Base-by-base conservation (phyloP, 2,113 vertebrate genomes). In the Halichoeres trimaculatus region DNA sequence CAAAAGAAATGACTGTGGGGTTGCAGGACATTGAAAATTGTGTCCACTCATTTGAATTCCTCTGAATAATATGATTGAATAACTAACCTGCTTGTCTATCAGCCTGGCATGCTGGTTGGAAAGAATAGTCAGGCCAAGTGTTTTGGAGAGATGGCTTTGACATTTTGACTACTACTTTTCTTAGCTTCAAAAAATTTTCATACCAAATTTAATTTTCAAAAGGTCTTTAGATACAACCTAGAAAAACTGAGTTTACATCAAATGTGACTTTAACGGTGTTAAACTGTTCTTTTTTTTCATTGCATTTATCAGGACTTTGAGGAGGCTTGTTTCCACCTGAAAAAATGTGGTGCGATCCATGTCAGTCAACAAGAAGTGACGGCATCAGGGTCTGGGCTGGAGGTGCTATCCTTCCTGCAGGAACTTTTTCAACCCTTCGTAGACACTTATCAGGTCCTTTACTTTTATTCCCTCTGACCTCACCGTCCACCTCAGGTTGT, bases 301-400 rank as follows among this genome's bases (percentile, higher is more conserved):
- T 51, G 8, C 23, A n/a, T 80, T 2, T 1, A 23, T 73, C 77
- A 99, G 98, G 97, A 99, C 91, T 99, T 98, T 93, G 96, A 99
- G 74, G 96, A 98, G 87, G 96, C 96, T 0, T 96, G 96, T 82
- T 92, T 83, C 56, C 90, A 97, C 6, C 91, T 99, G 56, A 90
- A 92, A 79, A 96, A 95, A 88, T 94, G 92, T 78, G 95, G 95
- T 70, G 90, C 93, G 2, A 70, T 96, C 84, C 91, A 92, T 45
- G 45, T 80, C 34, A 85, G 52, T 30, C 76, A 90, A 3, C 90
- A 91, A 78, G 93, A 96, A 75, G 90, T 98, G 70, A 85, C 86
- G 2, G 71, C 89, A 66, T 93, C 89, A 0, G 94, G 95, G 19
- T 88, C 88, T 41, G 95, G 94, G 50, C 80, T 71, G 14, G 65